Evolutionary conservation across 2,797 vertebrate species (phyloP).

Genomic region (Cyprinodon diabolis): DNA sequence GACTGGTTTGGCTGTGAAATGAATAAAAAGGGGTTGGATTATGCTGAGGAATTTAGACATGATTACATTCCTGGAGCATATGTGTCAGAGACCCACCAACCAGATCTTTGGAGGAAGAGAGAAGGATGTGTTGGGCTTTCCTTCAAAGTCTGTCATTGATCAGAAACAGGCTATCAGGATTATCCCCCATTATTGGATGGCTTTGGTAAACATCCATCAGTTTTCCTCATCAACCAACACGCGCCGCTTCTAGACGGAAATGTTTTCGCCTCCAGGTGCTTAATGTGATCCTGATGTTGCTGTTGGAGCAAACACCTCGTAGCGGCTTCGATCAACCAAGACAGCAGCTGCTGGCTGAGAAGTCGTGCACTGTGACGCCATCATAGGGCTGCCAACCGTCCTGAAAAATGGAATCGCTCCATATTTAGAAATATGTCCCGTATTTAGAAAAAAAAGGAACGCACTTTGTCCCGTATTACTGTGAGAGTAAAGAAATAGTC

Average conservation of each 20-base stretch:
- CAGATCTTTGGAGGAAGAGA: slow-evolving; percentile 62
- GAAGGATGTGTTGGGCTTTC: slow-evolving; percentile 65
- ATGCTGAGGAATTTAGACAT: slow-evolving; percentile 54
- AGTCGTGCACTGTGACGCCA: too few relatives aligned
- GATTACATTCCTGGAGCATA: slow-evolving; percentile 73
- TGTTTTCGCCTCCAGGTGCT: not conserved
- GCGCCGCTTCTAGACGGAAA: slow-evolving; percentile 7
- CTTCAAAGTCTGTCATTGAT: slow-evolving; percentile 67
- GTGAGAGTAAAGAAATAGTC: too few relatives aligned
- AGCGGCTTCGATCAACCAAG: too few relatives aligned
- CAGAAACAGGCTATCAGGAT: slow-evolving; percentile 74
- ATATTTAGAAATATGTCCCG: too few relatives aligned
- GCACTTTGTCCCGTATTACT: too few relatives aligned
- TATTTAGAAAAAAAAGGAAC: too few relatives aligned
- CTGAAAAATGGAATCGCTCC: too few relatives aligned
- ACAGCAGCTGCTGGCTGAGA: too few relatives aligned
- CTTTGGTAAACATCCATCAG: slow-evolving; percentile 58
- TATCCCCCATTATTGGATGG: slow-evolving; percentile 67
- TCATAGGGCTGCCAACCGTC: too few relatives aligned
- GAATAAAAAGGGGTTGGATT: slow-evolving; percentile 39
- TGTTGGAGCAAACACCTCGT: slow-evolving; percentile 5
- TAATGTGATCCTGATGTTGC: not conserved
- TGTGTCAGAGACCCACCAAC: slow-evolving; percentile 55
- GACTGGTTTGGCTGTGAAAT: slow-evolving; percentile 57
- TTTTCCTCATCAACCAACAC: slow-evolving; percentile 40